Evolutionary conservation across 2,888 invertebrate genomes (phyloP).

Genomic region (Pandemis cinnamomeana): DNA sequence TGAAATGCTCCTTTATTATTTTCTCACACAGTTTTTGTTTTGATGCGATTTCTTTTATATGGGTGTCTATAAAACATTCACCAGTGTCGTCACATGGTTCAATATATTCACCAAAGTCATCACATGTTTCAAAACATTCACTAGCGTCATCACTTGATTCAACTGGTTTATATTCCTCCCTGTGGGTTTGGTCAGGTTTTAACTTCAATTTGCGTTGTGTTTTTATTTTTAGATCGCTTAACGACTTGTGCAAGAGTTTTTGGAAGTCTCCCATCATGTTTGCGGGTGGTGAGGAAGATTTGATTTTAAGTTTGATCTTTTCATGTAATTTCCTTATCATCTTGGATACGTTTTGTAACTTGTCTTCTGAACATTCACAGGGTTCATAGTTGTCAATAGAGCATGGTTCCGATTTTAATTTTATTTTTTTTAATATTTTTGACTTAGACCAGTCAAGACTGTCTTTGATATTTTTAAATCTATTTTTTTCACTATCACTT

Average conservation of each 20-base stretch:
- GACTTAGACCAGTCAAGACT: background rate
- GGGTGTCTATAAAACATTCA: background rate
- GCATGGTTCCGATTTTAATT: background rate
- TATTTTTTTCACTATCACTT: background rate
- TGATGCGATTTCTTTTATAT: background rate
- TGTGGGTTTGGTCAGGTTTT: background rate
- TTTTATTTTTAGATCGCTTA: background rate
- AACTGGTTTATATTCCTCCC: background rate
- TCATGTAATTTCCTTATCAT: background rate
- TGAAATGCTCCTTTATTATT: background rate
- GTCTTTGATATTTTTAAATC: background rate
- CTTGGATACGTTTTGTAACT: background rate
- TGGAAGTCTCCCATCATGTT: background rate
- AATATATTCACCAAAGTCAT: background rate
- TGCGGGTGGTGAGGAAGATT: background rate
- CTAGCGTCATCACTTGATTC: background rate
- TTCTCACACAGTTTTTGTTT: background rate
- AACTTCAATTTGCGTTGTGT: background rate
- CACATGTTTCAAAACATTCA: background rate
- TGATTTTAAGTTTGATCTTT: background rate
- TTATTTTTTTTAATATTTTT: background rate
- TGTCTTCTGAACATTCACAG: background rate
- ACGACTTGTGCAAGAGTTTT: background rate
- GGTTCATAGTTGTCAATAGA: background rate
- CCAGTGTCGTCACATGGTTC: background rate